Evolutionary conservation across 2,888 invertebrate genomes (phyloP).

Genomic region (Pecten maximus): DNA sequence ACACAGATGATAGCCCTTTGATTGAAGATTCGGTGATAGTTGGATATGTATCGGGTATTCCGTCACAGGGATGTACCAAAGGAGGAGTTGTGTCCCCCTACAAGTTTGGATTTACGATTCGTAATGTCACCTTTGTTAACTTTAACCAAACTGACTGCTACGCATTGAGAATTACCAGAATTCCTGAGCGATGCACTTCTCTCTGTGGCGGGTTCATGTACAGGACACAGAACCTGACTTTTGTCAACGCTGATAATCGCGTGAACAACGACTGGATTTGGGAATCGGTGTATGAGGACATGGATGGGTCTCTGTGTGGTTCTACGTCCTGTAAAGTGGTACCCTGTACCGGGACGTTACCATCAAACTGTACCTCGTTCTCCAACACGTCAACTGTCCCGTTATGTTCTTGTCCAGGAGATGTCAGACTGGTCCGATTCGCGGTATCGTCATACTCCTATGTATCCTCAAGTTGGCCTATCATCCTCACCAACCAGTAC

Average conservation of each 20-base stretch:
- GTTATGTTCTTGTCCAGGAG: slow-evolving; percentile 67
- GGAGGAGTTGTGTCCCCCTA: slow-evolving; percentile 73
- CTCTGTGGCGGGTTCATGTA: slow-evolving; percentile 75
- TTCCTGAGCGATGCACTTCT: slow-evolving; percentile 66
- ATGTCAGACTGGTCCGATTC: slow-evolving; percentile 72
- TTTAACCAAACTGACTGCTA: slow-evolving; percentile 55
- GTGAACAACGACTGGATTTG: slow-evolving; percentile 66
- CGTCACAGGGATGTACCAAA: slow-evolving; percentile 54
- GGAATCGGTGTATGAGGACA: slow-evolving; percentile 72
- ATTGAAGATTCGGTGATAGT: slow-evolving; percentile 69
- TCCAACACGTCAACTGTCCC: slow-evolving; percentile 52
- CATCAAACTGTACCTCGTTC: slow-evolving; percentile 54
- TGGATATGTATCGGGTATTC: slow-evolving; percentile 45
- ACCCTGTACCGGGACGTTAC: slow-evolving; percentile 27
- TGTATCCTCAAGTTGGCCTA: slow-evolving; percentile 64
- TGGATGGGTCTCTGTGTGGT: slow-evolving; percentile 74
- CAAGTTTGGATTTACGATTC: slow-evolving; percentile 67
- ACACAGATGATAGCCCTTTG: slow-evolving; percentile 63
- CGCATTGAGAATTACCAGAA: slow-evolving; percentile 64
- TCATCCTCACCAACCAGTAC: slow-evolving; percentile 68
- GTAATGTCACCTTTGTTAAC: slow-evolving; percentile 60
- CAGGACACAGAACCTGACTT: slow-evolving; percentile 60
- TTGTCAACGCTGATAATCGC: slow-evolving; percentile 68
- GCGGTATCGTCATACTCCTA: slow-evolving; percentile 73
- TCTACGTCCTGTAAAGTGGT: slow-evolving; percentile 47